phyloP scores from a whole-genome alignment of 2,888 invertebrate genomes.

The Caenorhabditis sinica region DNA sequence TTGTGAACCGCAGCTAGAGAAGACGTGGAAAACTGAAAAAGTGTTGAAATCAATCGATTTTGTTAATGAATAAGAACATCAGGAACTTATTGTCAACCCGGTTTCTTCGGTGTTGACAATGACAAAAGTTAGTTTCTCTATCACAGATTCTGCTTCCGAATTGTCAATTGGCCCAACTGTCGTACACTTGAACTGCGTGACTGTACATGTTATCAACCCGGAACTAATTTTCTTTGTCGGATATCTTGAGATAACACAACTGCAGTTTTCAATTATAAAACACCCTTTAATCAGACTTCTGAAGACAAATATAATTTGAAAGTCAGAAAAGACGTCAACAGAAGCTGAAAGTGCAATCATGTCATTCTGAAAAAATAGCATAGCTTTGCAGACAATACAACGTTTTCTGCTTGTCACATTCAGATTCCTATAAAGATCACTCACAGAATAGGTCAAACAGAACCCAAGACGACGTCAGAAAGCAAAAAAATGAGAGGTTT shows the following conservation, averaged over 20 bases:
- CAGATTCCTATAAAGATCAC: not conserved
- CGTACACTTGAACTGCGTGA: not conserved
- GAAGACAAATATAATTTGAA: not conserved
- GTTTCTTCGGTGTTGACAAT: not conserved
- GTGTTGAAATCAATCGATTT: not conserved
- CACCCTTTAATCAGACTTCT: not conserved
- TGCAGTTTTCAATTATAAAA: not conserved
- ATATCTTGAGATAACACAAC: not conserved
- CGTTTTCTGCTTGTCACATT: not conserved
- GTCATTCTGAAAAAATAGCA: not conserved
- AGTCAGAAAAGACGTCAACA: slow-evolving; percentile 1
- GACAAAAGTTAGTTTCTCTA: not conserved
- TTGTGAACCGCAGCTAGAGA: too few species aligned
- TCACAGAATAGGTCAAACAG: slow-evolving; percentile 1
- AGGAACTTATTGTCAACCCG: too few species aligned
- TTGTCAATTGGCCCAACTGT: not conserved
- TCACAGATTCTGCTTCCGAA: not conserved
- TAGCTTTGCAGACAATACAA: not conserved
- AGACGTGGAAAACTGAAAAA: too few species aligned
- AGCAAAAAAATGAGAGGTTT: slow-evolving; percentile 4
- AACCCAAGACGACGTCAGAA: not conserved
- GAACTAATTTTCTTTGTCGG: slow-evolving; percentile 5
- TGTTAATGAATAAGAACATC: too few species aligned
- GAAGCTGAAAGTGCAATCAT: slow-evolving; percentile 2
- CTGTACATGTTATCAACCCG: slow-evolving; percentile 17